Evolutionary conservation across 2,888 invertebrate genomes (phyloP).

Genomic region (Campopleginae sp.): DNA sequence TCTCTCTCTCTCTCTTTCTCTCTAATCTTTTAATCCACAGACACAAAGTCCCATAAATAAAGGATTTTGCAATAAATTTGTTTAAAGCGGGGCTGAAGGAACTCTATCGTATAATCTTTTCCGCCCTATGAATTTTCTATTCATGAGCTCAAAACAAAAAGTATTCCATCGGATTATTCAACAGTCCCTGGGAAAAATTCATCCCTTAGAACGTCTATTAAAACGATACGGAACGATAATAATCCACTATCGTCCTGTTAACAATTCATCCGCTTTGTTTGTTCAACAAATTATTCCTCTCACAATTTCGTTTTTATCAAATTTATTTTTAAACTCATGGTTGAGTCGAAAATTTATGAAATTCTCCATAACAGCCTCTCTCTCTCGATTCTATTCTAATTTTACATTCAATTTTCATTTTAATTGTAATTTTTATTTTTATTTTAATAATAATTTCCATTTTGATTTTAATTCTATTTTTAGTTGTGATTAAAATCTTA

Average conservation of each 20-base stretch:
- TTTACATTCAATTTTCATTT: no score
- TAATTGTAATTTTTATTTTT: no score
- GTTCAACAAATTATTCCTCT: background rate
- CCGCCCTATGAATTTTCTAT: constrained; percentile 33
- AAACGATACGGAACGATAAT: background rate
- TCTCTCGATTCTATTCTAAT: no score
- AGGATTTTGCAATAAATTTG: constrained; percentile 39
- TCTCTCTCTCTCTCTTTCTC: constrained; percentile 16
- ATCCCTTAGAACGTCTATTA: background rate
- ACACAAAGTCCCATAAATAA: constrained; percentile 27
- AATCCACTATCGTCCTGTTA: background rate
- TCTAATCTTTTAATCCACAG: constrained; percentile 23
- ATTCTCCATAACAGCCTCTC: background rate
- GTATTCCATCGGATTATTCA: constrained; percentile 12
- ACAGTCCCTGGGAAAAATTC: background rate
- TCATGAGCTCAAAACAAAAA: constrained; percentile 15
- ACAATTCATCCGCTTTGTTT: background rate
- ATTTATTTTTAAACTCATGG: background rate
- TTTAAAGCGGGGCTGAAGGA: constrained; percentile 24
- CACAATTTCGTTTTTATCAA: background rate
- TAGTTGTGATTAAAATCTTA: no score
- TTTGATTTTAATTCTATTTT: no score
- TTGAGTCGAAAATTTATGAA: background rate
- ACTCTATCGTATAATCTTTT: constrained; percentile 38
- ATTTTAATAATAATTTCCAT: no score